A percentile compares a stretch with the other conserved stretches of the same genome.
These are phyloP conservation scores for Silurus meridionalis DNA, from an alignment of 2,113 vertebrate genomes.

Conservation along the genomic window DNA sequence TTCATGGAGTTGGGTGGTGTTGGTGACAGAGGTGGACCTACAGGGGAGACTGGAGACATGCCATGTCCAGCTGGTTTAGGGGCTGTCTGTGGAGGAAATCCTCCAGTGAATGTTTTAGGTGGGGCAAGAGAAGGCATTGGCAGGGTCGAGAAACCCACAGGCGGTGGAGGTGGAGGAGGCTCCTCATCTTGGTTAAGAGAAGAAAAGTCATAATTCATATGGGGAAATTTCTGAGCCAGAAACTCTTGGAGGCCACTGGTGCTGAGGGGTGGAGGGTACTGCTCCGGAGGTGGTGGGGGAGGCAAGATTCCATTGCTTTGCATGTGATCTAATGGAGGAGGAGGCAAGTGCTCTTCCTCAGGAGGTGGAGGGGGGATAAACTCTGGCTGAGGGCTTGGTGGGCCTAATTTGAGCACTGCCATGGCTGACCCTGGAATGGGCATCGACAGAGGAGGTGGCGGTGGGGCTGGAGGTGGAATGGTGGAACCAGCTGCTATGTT, in stretches of 20 bases:
- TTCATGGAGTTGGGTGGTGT: constrained; percentile 64
- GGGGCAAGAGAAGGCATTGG: constrained; percentile 74
- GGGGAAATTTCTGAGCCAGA: constrained; percentile 81
- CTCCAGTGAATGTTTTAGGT: constrained; percentile 76
- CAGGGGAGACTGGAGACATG: constrained; percentile 64
- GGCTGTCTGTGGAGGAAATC: constrained; percentile 71
- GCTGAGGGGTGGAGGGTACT: constrained; percentile 57
- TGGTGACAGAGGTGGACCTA: constrained; percentile 63
- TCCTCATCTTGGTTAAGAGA: constrained; percentile 32
- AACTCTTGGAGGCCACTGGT: constrained; percentile 72
- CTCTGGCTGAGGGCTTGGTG: constrained; percentile 68
- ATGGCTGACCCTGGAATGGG: constrained; percentile 78
- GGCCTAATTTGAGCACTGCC: constrained; percentile 78
- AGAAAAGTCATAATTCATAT: constrained; percentile 73
- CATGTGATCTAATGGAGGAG: constrained; percentile 45
- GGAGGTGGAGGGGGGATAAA: constrained; percentile 72
- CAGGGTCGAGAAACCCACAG: constrained; percentile 62
- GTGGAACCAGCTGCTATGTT: constrained; percentile 69
- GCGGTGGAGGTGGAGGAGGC: constrained; percentile 62
- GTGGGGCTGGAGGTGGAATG: constrained; percentile 70
- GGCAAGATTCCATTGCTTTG: constrained; percentile 62
- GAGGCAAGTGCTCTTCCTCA: constrained; percentile 58
- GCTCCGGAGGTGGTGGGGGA: constrained; percentile 58
- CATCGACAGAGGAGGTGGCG: constrained; percentile 63
- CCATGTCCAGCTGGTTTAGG: constrained; percentile 67